Evolutionary conservation across 2,888 invertebrate species (phyloP), one percentile per base, ranked within the genome.

Genomic region (Rotaria socialis): DNA sequence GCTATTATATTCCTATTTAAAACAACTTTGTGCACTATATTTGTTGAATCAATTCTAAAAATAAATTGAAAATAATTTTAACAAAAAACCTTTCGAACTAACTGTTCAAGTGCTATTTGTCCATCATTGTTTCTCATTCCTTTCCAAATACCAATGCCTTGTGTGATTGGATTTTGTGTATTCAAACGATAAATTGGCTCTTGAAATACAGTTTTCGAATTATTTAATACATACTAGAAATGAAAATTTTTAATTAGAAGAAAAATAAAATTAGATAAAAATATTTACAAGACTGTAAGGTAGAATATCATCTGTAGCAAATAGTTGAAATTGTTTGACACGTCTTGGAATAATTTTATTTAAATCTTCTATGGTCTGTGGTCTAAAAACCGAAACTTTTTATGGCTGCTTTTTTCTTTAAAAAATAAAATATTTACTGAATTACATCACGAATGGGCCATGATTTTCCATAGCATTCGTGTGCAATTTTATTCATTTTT

Each of bases 171-270:
- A 67, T 67, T 67, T 67, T 67, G 2, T 35, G 7, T 2, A 35
- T 11, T 16, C 16, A 67, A 67, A 67, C 67, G 67, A 67, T 35
- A 67, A 35, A 67, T 67, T 16, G 67, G 67, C 16, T 67, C 67
- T 35, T 35, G 35, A 19, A 0, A 67, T 19, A 67, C 67, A 67
- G 35, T 41, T 67, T 67, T 67, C 4, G 67, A 67, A 67, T 67
- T 67, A 67, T 67, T 67, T 19, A 67, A 67, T 35, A 67, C 67
- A 67, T 67, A 67, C 67, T 67, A 35, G 22, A 67, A 67, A 67
- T 19, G 27, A 67, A 27, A 67, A 35, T 27, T 67, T 19, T 16
- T 67, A 16, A 67, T 0, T 27, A 16, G 35, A 67, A 16, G 16
- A 50, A 35, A 27, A n/a, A 2, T 16, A 16, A 19, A 67, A 41